Base-by-base conservation (phyloP, 2,888 invertebrate species). In the Drosophila pseudotakahashii region DNA sequence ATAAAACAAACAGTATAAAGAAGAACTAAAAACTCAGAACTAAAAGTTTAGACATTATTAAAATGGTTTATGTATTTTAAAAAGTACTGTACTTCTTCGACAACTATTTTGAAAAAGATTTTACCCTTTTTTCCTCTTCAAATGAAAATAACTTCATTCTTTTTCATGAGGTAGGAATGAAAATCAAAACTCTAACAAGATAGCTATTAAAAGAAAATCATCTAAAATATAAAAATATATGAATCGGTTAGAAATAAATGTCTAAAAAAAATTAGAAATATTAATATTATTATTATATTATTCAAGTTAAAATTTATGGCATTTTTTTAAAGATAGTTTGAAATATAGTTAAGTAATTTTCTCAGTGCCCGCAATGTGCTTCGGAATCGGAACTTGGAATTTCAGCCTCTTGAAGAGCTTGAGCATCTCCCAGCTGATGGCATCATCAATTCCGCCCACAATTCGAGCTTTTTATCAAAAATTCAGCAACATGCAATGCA, bases 401-500 rank as follows among this genome's bases (percentile, higher is more conserved):
- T 53, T 23, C 3, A 19, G 39, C 30, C 39, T 39, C 54, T 41
- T 23, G 14, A 30, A 32, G 19, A 39, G 39, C 54, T 39, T 11
- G 54, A 54, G 34, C 47, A 11, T 61, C 44, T 34, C 7, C n/a
- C 51, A 45, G 19, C 48, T 61, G 47, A 63, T 41, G 37, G 62
- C 61, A 63, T 61, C 47, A 63, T 63, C 62, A 63, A 63, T 63
- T 63, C 62, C 62, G 41, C 47, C 44, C 61, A 52, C 36, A 73
- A 16, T 58, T 69, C 47, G 54, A 73, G 58, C 44, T 44, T 64
- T 63, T 73, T 75, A 82, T 75, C 67, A 75, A 60, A 79, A 78
- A 80, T 75, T 66, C 81, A 70, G 66, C 59, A 75, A 68, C 70
- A 73, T 60, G 66, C 72, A 86, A 73, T 82, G 81, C 76, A 78